Base-by-base conservation (phyloP, 2,113 vertebrate species). In the Pholis gunnellus region DNA sequence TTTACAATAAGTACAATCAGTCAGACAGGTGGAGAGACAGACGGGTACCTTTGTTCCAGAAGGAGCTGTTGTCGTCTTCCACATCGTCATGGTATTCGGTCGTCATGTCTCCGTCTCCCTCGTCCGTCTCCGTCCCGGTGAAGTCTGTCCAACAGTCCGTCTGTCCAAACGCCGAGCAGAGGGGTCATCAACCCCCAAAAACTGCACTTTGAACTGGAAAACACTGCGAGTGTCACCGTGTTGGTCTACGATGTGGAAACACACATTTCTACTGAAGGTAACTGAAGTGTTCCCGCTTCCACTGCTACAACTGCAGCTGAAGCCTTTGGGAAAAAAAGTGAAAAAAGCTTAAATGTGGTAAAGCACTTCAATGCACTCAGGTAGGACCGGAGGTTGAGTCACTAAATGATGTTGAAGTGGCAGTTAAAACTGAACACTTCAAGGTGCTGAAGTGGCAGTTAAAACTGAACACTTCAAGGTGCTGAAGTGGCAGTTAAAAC, bases 21-120 rank as follows among this genome's bases (percentile, higher is more conserved):
- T 5, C 34, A 63, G 73, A 72, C 72, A 66, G 69, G 50, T 31
- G n/a, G 59, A 61, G 6, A n/a, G 67, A 77, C 27, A 70, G 0
- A 76, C 31, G 34, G 18, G 18, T 10, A 91, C 91, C 91, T 85
- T 87, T 86, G 81, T 75, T 90, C 88, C 89, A 91, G 81, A 91
- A 91, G 20, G 85, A 77, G 79, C 22, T 86, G 66, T 44, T 83
- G 44, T 84, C 87, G 0, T 91, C 85, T 1, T 89, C 88, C 1
- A 22, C 5, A 0, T 87, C 34, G 31, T 92, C 88, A 3, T 82
- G 87, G 65, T 91, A 90, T n/a, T 90, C 89, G 1, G 88, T 91
- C 5, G 87, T 88, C 90, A 92, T 92, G 68, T 54, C 34, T 50
- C 25, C 38, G 9, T 29, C 57, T 61, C 57, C 15, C 8, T 34